Conservation (phyloP, 2,113 vertebrate species). For the Microcebus jonahi region DNA sequence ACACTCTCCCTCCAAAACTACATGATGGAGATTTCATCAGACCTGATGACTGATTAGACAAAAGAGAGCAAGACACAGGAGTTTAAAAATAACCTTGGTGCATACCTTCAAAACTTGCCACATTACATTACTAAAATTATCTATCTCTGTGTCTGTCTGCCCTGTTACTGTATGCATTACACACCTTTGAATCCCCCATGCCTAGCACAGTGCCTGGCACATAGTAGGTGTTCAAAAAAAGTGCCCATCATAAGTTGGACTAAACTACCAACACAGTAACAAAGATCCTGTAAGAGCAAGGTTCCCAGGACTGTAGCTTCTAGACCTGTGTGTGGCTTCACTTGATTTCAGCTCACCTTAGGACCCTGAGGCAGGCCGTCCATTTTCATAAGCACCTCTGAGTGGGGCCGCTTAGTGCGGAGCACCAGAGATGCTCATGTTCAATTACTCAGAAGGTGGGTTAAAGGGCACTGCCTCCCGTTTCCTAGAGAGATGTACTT, state of each 20-base stretch:
- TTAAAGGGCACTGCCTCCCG: slow-evolving; percentile 19
- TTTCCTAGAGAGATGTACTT: slow-evolving; percentile 43
- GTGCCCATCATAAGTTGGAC: no score
- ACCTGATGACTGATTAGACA: neutral
- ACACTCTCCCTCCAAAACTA: neutral
- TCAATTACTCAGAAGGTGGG: neutral
- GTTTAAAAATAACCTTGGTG: neutral
- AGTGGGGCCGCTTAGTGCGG: neutral
- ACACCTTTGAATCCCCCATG: neutral
- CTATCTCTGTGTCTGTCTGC: neutral
- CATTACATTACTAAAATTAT: neutral
- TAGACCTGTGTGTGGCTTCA: neutral
- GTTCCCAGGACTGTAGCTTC: neutral
- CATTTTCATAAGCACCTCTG: neutral
- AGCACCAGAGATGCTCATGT: neutral
- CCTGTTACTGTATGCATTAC: fast-evolving
- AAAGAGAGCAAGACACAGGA: neutral
- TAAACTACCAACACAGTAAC: neutral
- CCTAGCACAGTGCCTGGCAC: neutral
- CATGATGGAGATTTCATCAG: neutral
- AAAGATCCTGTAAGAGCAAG: neutral
- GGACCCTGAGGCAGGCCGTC: neutral
- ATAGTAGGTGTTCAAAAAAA: neutral
- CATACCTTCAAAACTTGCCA: neutral
- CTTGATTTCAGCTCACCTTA: neutral